phyloP scores from a whole-genome alignment of 2,888 invertebrate species.

The Muschampia plurimacula region DNA sequence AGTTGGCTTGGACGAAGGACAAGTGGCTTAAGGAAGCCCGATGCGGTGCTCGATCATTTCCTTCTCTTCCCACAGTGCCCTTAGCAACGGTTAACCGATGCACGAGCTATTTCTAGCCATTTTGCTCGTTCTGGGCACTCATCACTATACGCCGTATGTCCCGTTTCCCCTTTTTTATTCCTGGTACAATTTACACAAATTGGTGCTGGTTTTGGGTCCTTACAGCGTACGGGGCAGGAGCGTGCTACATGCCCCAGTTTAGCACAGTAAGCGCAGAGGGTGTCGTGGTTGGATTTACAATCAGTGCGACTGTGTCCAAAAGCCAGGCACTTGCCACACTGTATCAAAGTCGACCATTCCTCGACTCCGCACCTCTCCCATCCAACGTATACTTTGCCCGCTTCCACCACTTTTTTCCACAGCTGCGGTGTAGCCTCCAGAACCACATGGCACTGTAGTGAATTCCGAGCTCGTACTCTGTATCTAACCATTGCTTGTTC shows the following conservation, averaged over 20 bases:
- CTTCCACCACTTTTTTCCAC: neutral
- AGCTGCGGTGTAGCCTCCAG: neutral
- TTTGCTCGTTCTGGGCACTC: too few species aligned
- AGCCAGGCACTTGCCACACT: neutral
- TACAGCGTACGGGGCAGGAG: neutral
- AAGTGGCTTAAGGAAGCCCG: neutral
- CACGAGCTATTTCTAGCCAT: too few species aligned
- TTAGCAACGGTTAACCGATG: too few species aligned
- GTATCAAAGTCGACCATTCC: neutral
- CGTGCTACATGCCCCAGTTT: neutral
- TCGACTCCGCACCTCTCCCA: neutral
- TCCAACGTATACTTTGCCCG: neutral
- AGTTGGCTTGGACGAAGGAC: neutral
- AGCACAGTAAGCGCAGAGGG: neutral
- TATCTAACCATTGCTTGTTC: neutral
- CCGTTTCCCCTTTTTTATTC: neutral
- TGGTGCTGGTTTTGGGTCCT: neutral
- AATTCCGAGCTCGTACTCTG: neutral
- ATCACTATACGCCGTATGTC: too few species aligned
- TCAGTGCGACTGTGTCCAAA: neutral
- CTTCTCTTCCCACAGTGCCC: too few species aligned
- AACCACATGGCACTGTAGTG: neutral
- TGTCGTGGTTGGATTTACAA: neutral
- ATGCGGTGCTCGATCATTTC: too few species aligned
- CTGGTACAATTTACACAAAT: neutral